phyloP scores from a whole-genome alignment of 2,888 invertebrate genomes.

The Osedax fenrisi region DNA sequence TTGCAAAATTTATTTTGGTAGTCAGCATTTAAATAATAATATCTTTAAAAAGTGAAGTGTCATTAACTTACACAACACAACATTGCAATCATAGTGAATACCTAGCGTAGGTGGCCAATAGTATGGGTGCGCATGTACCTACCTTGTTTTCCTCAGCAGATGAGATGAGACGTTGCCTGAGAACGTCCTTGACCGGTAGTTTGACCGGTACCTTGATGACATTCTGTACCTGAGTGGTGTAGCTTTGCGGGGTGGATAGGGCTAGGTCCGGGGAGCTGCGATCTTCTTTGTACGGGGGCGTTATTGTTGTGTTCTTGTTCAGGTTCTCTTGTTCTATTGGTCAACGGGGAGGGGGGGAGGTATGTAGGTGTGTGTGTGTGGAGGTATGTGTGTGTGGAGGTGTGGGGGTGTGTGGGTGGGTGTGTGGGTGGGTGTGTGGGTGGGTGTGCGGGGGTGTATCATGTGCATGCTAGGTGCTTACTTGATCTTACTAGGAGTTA shows the following conservation, averaged over 20 bases:
- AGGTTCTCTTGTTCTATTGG: too few relatives aligned
- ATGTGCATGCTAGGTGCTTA: too few relatives aligned
- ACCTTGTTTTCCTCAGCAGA: neutral
- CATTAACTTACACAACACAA: too few relatives aligned
- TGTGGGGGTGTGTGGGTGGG: neutral
- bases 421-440: neutral
- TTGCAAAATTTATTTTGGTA: too few relatives aligned
- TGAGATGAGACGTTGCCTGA: neutral
- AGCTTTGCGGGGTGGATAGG: slow-evolving; percentile 35
- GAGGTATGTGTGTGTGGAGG: neutral
- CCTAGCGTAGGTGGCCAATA: too few relatives aligned
- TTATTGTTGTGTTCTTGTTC: too few relatives aligned
- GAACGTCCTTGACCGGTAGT: neutral
- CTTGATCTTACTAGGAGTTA: too few relatives aligned
- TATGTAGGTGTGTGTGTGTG: neutral
- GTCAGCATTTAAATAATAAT: too few relatives aligned
- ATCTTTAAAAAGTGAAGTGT: too few relatives aligned
- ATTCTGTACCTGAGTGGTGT: slow-evolving; percentile 36
- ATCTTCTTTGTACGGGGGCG: too few relatives aligned
- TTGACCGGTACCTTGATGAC: slow-evolving; percentile 29
- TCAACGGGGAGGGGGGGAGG: neutral
- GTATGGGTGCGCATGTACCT: too few relatives aligned
- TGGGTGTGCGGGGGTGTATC: neutral
- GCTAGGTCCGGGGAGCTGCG: slow-evolving; percentile 32
- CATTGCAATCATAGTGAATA: too few relatives aligned